phyloP scores from a whole-genome alignment of 2,797 vertebrate species.

The Falco columbarius region DNA sequence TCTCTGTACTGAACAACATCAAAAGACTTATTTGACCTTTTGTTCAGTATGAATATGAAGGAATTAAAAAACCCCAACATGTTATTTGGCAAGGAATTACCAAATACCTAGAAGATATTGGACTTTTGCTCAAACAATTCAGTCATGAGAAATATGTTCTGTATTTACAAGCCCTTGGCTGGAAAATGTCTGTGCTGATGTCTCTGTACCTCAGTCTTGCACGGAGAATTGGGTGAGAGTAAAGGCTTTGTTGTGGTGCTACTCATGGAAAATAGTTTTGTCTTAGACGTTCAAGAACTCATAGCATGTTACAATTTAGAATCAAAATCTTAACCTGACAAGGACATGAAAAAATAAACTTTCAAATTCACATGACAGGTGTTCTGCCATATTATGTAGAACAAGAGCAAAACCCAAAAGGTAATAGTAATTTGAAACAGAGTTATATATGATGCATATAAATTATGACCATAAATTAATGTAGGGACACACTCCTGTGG shows the following conservation, averaged over 20 bases:
- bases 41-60: neutral
- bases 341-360: neutral
- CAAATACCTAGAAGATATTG: neutral
- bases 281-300: neutral
- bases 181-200: neutral
- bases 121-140: neutral
- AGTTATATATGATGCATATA: neutral
- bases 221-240: neutral
- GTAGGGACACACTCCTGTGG: neutral
- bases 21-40: neutral
- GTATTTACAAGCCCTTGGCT: neutral
- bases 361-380: neutral
- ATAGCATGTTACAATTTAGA: neutral
- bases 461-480: neutral
- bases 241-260: neutral
- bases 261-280: neutral
- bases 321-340: neutral
- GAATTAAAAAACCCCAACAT: neutral
- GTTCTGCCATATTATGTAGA: neutral
- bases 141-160: neutral
- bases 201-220: neutral
- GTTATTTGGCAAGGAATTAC: neutral
- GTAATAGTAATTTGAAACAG: neutral
- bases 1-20: neutral
- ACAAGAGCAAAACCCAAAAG: accelerated